These are phyloP conservation scores for Cyanoderma ruficeps DNA, from an alignment of 2,113 vertebrate genomes.

Conservation along the genomic window DNA sequence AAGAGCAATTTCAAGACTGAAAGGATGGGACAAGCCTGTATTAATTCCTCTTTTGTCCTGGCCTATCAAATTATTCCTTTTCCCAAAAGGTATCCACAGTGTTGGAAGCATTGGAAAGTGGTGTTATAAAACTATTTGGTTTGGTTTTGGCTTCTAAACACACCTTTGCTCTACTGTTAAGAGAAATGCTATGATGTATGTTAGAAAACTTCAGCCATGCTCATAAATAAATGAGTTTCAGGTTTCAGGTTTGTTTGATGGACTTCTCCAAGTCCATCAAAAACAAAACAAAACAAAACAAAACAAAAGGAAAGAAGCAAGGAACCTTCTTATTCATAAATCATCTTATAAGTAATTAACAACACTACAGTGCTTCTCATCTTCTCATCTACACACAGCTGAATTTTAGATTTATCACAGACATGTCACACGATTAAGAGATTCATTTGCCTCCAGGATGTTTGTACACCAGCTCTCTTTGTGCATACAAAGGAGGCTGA, in stretches of 20 bases:
- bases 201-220: not conserved
- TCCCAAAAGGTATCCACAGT: not conserved
- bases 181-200: not conserved
- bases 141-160: not conserved
- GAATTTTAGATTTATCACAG: not conserved
- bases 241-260: not conserved
- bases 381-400: not conserved
- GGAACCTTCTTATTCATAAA: not conserved
- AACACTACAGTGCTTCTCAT: not conserved
- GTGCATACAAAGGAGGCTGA: not conserved
- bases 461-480: not conserved
- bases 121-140: not conserved
- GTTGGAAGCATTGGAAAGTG: not conserved
- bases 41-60: not conserved
- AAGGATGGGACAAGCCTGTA: not conserved
- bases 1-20: not conserved
- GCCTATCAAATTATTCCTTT: not conserved
- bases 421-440: accelerated
- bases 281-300: not conserved
- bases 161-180: not conserved
- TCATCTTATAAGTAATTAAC: not conserved
- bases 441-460: not conserved
- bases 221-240: not conserved
- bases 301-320: not conserved
- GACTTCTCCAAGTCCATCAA: not conserved